These are phyloP conservation scores for Oenanthe oenanthe DNA, from an alignment of 2,113 vertebrate species.

Conservation along the genomic window DNA sequence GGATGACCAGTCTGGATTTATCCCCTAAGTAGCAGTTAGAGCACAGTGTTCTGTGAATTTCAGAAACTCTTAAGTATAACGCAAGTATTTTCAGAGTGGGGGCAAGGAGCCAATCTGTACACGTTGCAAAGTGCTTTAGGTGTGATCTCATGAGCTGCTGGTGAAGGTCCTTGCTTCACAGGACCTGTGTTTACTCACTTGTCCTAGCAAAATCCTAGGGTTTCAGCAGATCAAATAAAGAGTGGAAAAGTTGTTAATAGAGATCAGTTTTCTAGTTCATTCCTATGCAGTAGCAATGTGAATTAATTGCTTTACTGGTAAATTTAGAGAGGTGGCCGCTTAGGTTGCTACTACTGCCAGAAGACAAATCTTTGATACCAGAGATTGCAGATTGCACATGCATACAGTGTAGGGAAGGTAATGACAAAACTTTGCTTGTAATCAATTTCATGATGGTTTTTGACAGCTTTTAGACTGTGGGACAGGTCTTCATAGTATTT, in stretches of 20 bases:
- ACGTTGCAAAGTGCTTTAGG: not conserved
- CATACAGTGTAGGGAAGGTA: not conserved
- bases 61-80: not conserved
- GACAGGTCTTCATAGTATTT: not conserved
- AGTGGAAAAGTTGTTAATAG: not conserved
- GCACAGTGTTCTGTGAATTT: not conserved
- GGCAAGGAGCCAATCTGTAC: not conserved
- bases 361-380: not conserved
- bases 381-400: not conserved
- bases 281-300: not conserved
- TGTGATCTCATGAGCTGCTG: not conserved
- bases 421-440: fast-evolving
- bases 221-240: not conserved
- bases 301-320: not conserved
- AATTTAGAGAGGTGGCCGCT: not conserved
- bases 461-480: not conserved
- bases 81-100: not conserved
- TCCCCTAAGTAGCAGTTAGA: not conserved
- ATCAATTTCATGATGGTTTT: not conserved
- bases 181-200: not conserved
- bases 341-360: not conserved
- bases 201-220: not conserved
- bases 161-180: not conserved
- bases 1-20: not conserved
- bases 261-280: not conserved